Conservation (phyloP, 1,140 invertebrate species). For the Ptiloglossa arizonensis region DNA sequence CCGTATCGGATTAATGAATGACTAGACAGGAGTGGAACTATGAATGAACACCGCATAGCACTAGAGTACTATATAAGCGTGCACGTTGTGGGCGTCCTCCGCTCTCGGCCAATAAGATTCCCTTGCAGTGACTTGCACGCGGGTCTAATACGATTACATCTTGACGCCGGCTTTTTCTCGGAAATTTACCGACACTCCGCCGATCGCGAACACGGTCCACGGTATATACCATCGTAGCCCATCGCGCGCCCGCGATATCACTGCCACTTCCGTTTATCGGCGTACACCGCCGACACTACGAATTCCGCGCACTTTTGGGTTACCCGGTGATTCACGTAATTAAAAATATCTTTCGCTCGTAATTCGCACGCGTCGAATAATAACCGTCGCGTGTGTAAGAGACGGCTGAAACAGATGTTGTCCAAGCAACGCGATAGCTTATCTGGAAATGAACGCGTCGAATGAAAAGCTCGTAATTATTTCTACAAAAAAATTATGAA, state of each 20-base stretch:
- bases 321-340: background rate
- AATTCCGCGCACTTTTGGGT: background rate
- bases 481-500: background rate
- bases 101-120: constrained; percentile 67
- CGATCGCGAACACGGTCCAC: background rate
- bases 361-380: background rate
- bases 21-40: constrained; percentile 75
- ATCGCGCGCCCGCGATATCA: background rate
- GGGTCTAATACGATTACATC: constrained; percentile 50
- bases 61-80: constrained; percentile 74
- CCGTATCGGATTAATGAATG: constrained; percentile 73
- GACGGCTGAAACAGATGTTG: too few species aligned
- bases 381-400: background rate
- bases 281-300: background rate
- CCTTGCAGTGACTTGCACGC: constrained; percentile 54
- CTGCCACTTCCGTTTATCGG: background rate
- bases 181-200: constrained; percentile 45
- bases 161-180: constrained; percentile 48
- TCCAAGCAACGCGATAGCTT: too few species aligned
- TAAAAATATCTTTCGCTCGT: background rate
- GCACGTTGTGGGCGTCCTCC: constrained; percentile 74
- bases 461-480: constrained; percentile 1
- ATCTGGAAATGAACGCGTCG: background rate
- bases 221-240: background rate
- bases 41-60: constrained; percentile 75